Evolutionary conservation across 1,140 invertebrate genomes (phyloP).

Genomic region (Drosophila lowei): DNA sequence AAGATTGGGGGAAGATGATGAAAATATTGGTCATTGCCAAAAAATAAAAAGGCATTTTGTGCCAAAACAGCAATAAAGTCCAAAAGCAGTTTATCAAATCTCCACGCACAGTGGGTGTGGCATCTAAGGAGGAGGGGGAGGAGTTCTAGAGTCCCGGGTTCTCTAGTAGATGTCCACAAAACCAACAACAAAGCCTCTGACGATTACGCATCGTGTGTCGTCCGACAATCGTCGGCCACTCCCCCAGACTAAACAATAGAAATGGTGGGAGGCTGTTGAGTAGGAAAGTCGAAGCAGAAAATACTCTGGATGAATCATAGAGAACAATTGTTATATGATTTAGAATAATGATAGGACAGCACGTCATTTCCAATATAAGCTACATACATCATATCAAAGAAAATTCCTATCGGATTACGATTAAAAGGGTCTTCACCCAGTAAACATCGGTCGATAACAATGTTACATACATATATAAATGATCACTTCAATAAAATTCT

Average conservation of each 20-base stretch:
- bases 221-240: background rate
- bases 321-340: too few relatives aligned
- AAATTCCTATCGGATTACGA: too few relatives aligned
- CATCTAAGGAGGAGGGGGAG: too few relatives aligned
- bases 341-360: too few relatives aligned
- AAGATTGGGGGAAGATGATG: slow-evolving; percentile 24
- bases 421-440: too few relatives aligned
- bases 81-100: slow-evolving; percentile 81
- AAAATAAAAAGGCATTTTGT: slow-evolving; percentile 56
- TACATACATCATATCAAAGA: too few relatives aligned
- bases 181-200: slow-evolving; percentile 46
- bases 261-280: background rate
- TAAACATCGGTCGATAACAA: too few relatives aligned
- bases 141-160: background rate
- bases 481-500: too few relatives aligned
- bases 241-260: slow-evolving; percentile 18
- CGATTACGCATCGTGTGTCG: slow-evolving; percentile 46
- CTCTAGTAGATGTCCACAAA: slow-evolving; percentile 27
- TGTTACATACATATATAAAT: too few relatives aligned
- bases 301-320: slow-evolving; percentile 11
- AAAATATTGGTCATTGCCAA: slow-evolving; percentile 64
- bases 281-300: background rate
- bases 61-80: slow-evolving; percentile 78
- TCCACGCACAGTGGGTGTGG: slow-evolving; percentile 51
- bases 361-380: too few relatives aligned